phyloP scores from a whole-genome alignment of 2,113 vertebrate species.

The crab-eating macaque (Macaca fascicularis) region T2T-MFA8v1.1 NC_088392.1:11483501-11484000 shows the following conservation, averaged over 20 bases:
- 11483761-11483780: neutral
- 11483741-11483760: neutral
- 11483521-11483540: neutral
- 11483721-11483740: neutral
- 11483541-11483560: neutral
- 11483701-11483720: neutral
- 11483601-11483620: neutral
- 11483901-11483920: neutral
- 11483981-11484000: neutral
- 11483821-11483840: no score
- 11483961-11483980: neutral
- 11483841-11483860: no score
- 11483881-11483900: neutral
- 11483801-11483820: no score
- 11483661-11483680: neutral
- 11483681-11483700: no score
- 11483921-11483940: neutral
- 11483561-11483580: neutral
- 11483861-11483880: no score
- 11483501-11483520: neutral
- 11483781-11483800: no score
- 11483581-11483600: neutral
- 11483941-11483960: neutral
- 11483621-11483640: neutral
- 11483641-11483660: neutral